phyloP scores from a whole-genome alignment of 2,888 invertebrate species.

The Cyclophora albipunctata region DNA sequence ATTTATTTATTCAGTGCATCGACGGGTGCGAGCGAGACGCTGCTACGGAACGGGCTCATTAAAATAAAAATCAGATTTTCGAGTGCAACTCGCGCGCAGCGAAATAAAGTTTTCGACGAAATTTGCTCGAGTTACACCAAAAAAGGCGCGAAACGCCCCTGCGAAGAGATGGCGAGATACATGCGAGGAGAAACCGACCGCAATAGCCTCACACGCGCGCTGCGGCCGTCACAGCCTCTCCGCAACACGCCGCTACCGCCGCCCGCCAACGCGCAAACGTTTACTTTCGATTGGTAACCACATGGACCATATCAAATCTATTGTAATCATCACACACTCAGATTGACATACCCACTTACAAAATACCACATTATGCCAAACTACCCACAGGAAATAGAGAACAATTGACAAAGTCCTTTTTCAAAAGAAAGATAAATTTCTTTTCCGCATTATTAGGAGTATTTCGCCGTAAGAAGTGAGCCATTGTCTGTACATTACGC shows the following conservation, averaged over 20 bases:
- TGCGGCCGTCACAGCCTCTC: slow-evolving; percentile 18
- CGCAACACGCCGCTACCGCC: slow-evolving; percentile 21
- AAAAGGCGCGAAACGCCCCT: slow-evolving; percentile 67
- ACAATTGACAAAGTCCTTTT: slow-evolving; percentile 12
- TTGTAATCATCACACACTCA: slow-evolving; percentile 9
- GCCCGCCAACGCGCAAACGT: slow-evolving; percentile 21
- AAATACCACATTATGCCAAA: neutral
- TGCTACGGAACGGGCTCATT: slow-evolving; percentile 67
- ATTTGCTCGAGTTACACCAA: slow-evolving; percentile 74
- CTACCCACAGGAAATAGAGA: neutral
- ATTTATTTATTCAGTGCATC: slow-evolving; percentile 73
- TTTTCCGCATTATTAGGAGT: slow-evolving; percentile 42
- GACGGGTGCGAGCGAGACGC: slow-evolving; percentile 60
- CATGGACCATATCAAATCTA: slow-evolving; percentile 19
- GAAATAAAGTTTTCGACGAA: slow-evolving; percentile 68
- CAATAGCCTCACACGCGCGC: slow-evolving; percentile 44
- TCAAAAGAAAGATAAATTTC: slow-evolving; percentile 31
- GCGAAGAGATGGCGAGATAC: slow-evolving; percentile 58
- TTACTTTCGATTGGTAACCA: slow-evolving; percentile 39
- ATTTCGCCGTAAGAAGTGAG: slow-evolving; percentile 43
- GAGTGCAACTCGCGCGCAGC: slow-evolving; percentile 65
- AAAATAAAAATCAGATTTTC: slow-evolving; percentile 71
- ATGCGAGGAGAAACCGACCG: slow-evolving; percentile 67
- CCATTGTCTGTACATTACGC: slow-evolving; percentile 56
- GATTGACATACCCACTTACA: slow-evolving; percentile 4